Base-by-base conservation (phyloP, 2,113 vertebrate genomes). In the Periophthalmodon schlosseri region DNA sequence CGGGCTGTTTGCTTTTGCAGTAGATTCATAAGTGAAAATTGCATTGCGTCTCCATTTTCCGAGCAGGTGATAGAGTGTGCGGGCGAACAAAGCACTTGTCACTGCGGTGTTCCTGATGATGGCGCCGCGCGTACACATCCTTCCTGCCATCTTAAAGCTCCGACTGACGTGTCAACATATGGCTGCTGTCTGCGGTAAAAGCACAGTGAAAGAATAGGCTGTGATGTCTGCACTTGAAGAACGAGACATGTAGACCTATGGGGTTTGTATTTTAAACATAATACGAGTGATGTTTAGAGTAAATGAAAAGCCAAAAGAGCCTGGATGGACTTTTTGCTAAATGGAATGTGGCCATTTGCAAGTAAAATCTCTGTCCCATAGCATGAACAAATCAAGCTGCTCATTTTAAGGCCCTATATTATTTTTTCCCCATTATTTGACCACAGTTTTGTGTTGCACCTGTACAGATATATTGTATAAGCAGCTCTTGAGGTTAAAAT, bases 1-100 rank as follows among this genome's bases (percentile, higher is more conserved):
- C 78, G n/a, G 79, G 84, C 84, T 79, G 88, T 91, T 91, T 91
- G 84, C 82, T 90, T 60, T 84, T 84, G 82, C 88, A 73, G 78
- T 73, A 78, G 79, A 89, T 89, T 88, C 89, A 89, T 86, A 85
- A 88, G 90, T 86, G 86, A 85, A 88, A 91, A 91, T 92, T 92
- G 90, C 88, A 83, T 87, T 83, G 88, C 72, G 84, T 72, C 87
- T 88, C 89, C 84, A 86, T 91, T 91, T 84, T 88, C 83, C 78
- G 85, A 86, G 84, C 78, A 74, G 85, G 84, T 90, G 86, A 89
- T 88, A 77, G 80, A 88, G 87, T 78, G 86, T 56, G 76, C 72
- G 65, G 70, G 72, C 80, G 78, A 88, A 85, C 79, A 80, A 84
- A 87, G 81, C 77, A 68, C 75, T 76, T 84, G 88, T 87, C 84